Conservation (phyloP, 1,140 invertebrate species). For the Arion vulgaris region DNA sequence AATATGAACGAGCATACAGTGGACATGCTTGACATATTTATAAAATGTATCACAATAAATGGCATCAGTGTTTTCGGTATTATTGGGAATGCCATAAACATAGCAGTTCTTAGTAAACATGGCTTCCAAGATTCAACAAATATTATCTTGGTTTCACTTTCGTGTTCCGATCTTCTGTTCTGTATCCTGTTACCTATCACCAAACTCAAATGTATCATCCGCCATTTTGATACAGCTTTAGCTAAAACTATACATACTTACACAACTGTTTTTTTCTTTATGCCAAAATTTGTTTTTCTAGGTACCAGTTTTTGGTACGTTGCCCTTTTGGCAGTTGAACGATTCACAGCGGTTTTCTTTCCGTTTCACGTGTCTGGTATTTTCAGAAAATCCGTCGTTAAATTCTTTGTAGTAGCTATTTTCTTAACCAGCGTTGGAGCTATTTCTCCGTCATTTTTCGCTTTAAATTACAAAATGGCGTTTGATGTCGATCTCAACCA, state of each 20-base stretch:
- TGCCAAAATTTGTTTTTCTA: slow-evolving; percentile 20
- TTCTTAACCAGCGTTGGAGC: not conserved
- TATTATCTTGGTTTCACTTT: not conserved
- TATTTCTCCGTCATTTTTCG: slow-evolving; percentile 2
- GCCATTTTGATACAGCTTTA: not conserved
- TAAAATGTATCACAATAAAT: not conserved
- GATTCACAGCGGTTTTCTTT: not conserved
- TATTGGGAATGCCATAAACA: not conserved
- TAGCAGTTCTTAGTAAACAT: not conserved
- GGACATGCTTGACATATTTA: not conserved
- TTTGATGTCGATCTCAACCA: not conserved
- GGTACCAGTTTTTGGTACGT: slow-evolving; percentile 15
- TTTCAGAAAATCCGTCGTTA: not conserved
- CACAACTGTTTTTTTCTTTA: slow-evolving; percentile 9
- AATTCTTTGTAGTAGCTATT: not conserved
- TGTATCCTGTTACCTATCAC: not conserved
- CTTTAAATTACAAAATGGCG: not conserved
- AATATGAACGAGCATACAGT: not conserved
- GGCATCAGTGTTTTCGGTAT: not conserved
- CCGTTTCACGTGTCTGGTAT: not conserved
- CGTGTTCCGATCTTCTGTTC: not conserved
- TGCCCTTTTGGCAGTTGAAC: not conserved
- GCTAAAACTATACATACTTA: not conserved
- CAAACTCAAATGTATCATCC: not conserved
- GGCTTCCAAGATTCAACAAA: not conserved